A percentile compares a stretch with the other conserved stretches of the same genome.
Conservation (phyloP, 1,140 invertebrate species). For the Helicorthomorpha holstii region DNA sequence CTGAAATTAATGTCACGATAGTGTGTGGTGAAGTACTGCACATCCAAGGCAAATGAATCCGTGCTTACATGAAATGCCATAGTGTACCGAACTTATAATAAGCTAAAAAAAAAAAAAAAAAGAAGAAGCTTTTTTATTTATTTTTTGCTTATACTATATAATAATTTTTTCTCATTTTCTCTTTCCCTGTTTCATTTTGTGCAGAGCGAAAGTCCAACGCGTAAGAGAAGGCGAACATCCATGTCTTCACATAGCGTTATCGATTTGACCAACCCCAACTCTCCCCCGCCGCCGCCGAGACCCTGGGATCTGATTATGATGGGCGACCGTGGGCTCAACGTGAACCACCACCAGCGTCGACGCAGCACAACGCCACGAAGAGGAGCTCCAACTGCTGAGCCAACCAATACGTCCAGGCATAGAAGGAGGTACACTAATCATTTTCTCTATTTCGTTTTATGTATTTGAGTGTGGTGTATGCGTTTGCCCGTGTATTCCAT, state of each 20-base stretch:
- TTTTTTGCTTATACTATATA: no score
- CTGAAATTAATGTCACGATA: no score
- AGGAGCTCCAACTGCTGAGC: not conserved
- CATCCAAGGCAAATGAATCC: no score
- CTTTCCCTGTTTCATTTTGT: not conserved
- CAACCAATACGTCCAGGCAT: not conserved
- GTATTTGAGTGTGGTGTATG: no score
- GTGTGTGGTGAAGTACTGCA: no score
- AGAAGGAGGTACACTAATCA: not conserved
- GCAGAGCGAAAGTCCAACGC: not conserved
- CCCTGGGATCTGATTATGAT: not conserved
- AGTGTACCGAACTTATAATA: no score
- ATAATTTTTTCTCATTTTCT: not conserved
- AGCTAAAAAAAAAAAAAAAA: no score
- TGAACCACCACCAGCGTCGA: no score
- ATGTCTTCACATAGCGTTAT: not conserved
- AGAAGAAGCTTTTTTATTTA: no score
- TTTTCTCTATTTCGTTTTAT: no score
- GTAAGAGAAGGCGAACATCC: not conserved
- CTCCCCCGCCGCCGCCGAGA: not conserved
- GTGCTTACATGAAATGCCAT: no score
- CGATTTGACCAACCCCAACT: not conserved
- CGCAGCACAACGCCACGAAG: not conserved
- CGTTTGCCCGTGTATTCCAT: no score
- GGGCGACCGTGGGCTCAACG: not conserved